Evolutionary conservation across 2,888 invertebrate species (phyloP).

Genomic region (Conus canariensis): DNA sequence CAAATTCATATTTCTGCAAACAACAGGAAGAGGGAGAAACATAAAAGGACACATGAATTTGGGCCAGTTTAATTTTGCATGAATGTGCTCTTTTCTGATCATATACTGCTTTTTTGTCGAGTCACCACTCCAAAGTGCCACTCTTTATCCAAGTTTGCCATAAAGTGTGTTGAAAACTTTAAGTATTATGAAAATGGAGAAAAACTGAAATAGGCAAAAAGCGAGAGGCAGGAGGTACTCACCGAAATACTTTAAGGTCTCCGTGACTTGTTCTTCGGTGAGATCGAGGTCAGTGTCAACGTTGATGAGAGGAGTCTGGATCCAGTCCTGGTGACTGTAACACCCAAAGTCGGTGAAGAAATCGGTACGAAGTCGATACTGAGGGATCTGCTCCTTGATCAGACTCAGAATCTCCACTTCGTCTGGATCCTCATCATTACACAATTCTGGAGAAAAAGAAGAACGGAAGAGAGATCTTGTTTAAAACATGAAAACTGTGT

Average conservation of each 20-base stretch:
- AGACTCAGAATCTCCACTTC: slow-evolving; percentile 98
- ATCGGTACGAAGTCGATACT: slow-evolving; percentile 95
- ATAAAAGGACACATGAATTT: too few relatives aligned
- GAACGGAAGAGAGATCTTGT: not conserved
- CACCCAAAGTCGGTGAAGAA: slow-evolving; percentile 91
- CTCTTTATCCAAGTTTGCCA: too few relatives aligned
- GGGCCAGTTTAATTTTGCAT: too few relatives aligned
- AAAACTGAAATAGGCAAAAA: not conserved
- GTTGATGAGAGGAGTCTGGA: slow-evolving; percentile 90
- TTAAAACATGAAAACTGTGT: too few relatives aligned
- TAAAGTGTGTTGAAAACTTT: not conserved
- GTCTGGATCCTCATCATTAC: slow-evolving; percentile 93
- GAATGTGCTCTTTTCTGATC: too few relatives aligned
- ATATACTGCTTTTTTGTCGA: too few relatives aligned
- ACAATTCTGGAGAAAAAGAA: slow-evolving; percentile 86
- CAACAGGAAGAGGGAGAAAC: too few relatives aligned
- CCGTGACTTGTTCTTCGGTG: slow-evolving; percentile 95
- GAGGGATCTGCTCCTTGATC: slow-evolving; percentile 95
- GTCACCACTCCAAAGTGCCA: too few relatives aligned
- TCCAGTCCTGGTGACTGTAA: slow-evolving; percentile 88
- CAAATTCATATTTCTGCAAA: too few relatives aligned
- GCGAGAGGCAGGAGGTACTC: slow-evolving; percentile 80
- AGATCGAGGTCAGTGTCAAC: slow-evolving; percentile 82
- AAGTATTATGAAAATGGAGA: not conserved
- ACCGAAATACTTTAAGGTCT: slow-evolving; percentile 98